Evolutionary conservation across 2,113 vertebrate species (phyloP).

Genomic region (Phyllopteryx taeniolatus): DNA sequence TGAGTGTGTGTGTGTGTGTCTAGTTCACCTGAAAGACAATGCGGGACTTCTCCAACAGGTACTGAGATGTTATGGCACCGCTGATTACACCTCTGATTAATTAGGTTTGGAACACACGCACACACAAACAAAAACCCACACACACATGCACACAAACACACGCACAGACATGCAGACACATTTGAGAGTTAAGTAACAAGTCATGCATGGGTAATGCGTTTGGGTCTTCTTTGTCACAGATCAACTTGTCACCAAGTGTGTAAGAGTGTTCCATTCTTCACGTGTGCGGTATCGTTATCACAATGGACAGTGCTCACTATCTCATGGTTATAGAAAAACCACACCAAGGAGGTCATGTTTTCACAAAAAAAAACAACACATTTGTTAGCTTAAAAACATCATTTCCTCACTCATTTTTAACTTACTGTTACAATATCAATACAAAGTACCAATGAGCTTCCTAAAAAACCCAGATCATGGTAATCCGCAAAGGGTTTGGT

Average conservation of each 20-base stretch:
- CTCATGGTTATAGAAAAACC: neutral
- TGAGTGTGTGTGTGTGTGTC: slow-evolving; percentile 26
- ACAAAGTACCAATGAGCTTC: too few species aligned
- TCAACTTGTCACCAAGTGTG: slow-evolving; percentile 38
- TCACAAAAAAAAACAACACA: too few species aligned
- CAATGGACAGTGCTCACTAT: neutral
- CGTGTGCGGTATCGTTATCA: neutral
- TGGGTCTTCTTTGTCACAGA: slow-evolving; percentile 28
- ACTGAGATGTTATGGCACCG: slow-evolving; percentile 99
- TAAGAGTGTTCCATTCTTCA: neutral
- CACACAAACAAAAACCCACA: slow-evolving; percentile 21
- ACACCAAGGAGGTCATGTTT: neutral
- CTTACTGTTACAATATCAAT: too few species aligned
- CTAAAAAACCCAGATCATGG: too few species aligned
- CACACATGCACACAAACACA: slow-evolving; percentile 18
- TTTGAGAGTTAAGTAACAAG: slow-evolving; percentile 61
- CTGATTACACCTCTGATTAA: slow-evolving; percentile 85
- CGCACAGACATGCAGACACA: slow-evolving; percentile 21
- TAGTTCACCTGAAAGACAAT: slow-evolving; percentile 92
- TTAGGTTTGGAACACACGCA: slow-evolving; percentile 23
- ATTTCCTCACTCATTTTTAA: neutral
- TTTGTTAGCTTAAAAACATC: neutral
- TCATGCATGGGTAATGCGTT: slow-evolving; percentile 56
- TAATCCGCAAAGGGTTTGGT: too few species aligned
- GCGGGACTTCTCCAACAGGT: slow-evolving; percentile 96